Evolutionary conservation across 2,113 vertebrate species (phyloP).

Genomic region (Psilopsiagon aurifrons): DNA sequence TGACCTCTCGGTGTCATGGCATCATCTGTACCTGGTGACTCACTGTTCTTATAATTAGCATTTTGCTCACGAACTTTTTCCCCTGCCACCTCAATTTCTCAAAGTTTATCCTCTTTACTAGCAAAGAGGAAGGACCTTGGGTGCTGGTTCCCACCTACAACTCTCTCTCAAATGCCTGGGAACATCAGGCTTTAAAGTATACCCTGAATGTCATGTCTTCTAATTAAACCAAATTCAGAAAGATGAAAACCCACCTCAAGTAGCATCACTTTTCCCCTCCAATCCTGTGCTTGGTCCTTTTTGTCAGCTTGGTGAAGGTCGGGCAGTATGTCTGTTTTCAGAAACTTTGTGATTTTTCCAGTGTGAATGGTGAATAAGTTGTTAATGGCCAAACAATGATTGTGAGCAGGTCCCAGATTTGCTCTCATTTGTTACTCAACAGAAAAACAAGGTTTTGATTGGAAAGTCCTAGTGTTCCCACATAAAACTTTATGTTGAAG

Average conservation of each 20-base stretch:
- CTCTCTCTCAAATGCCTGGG: neutral
- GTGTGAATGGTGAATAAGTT: neutral
- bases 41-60: slow-evolving; percentile 15
- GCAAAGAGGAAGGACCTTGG: neutral
- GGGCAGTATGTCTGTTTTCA: neutral
- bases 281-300: neutral
- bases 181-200: neutral
- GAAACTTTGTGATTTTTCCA: neutral
- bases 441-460: neutral
- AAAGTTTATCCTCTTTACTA: slow-evolving; percentile 28
- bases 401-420: neutral
- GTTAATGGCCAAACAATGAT: neutral
- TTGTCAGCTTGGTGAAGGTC: neutral
- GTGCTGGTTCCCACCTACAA: neutral
- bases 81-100: neutral
- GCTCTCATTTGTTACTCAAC: neutral
- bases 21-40: slow-evolving; percentile 16
- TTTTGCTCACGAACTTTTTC: slow-evolving; percentile 14
- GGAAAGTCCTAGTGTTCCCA: neutral
- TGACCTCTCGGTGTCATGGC: neutral
- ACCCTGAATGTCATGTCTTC: neutral
- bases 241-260: neutral
- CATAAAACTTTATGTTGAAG: neutral
- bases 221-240: neutral
- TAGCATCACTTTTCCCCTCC: neutral